These are phyloP conservation scores for Taenioides sp. DNA, from an alignment of 2,797 vertebrate genomes.

Conservation along the genomic window DNA sequence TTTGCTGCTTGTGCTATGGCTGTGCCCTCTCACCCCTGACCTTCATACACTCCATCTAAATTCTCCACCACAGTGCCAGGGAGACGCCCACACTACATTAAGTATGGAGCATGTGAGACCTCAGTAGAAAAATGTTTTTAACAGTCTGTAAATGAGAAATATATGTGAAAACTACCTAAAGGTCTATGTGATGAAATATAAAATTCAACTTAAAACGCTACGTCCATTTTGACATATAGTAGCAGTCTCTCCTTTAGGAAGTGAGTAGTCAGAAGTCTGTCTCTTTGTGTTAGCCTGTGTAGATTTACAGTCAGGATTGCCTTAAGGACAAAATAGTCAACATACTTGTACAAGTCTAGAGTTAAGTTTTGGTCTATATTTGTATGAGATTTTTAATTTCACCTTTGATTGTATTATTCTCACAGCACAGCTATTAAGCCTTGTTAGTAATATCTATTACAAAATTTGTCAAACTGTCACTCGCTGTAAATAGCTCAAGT, in stretches of 20 bases:
- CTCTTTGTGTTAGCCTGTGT: conserved; percentile 23
- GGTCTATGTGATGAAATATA: conserved; percentile 40
- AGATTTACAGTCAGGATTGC: conserved; percentile 39
- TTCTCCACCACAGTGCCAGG: conserved; percentile 70
- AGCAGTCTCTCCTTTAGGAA: conserved; percentile 19
- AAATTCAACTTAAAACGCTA: conserved; percentile 41
- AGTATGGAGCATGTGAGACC: conserved; percentile 32
- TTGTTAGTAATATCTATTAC: conserved; percentile 8
- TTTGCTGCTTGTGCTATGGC: conserved; percentile 10
- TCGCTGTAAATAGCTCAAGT: conserved; percentile 1
- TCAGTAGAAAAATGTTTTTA: conserved; percentile 45
- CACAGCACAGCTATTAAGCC: neutral
- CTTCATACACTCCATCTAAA: conserved; percentile 74
- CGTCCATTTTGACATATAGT: conserved; percentile 28
- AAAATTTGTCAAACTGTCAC: conserved; percentile 19
- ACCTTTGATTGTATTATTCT: neutral
- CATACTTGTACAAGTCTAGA: neutral
- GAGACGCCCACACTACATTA: conserved; percentile 48
- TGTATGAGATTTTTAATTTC: neutral
- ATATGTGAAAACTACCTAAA: conserved; percentile 30
- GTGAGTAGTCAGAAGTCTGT: conserved; percentile 35
- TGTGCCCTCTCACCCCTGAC: conserved; percentile 62
- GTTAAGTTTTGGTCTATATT: neutral
- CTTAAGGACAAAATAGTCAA: neutral
- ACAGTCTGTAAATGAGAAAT: conserved; percentile 23